Evolutionary conservation across 2,888 invertebrate species (phyloP).

Genomic region (Lumbricus terrestris): DNA sequence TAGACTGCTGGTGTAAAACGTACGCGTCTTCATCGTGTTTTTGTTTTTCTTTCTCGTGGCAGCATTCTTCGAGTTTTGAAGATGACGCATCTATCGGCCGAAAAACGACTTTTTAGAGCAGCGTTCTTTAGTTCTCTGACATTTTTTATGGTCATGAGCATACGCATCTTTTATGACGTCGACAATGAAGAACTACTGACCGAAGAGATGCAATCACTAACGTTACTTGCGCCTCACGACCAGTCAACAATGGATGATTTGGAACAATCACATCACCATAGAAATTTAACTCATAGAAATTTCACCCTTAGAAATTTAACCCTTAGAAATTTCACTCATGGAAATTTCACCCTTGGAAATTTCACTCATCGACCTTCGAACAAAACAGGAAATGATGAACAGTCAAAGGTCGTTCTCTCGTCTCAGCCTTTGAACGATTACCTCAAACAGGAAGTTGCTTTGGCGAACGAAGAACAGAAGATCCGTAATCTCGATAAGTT

Average conservation of each 20-base stretch:
- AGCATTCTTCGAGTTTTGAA: not conserved
- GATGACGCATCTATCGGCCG: not conserved
- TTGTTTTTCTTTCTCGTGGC: not conserved
- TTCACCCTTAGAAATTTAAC: too few relatives aligned
- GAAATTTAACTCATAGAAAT: not conserved
- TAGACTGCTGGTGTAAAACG: not conserved
- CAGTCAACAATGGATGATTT: not conserved
- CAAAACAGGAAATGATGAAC: not conserved
- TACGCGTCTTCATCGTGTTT: not conserved
- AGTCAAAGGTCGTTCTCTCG: not conserved
- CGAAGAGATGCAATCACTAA: not conserved
- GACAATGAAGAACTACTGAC: not conserved
- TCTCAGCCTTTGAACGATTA: not conserved
- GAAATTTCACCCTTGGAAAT: too few relatives aligned
- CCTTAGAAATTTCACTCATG: too few relatives aligned
- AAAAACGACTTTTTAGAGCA: not conserved
- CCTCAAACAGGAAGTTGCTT: not conserved
- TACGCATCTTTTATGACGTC: not conserved
- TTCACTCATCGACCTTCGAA: too few relatives aligned
- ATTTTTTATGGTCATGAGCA: not conserved
- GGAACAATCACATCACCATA: not conserved
- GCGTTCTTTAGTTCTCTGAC: not conserved
- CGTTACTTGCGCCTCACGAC: not conserved
- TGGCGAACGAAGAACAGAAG: slow-evolving; percentile 33
- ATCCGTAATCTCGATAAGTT: slow-evolving; percentile 37